Base-by-base conservation (phyloP, 2,113 vertebrate species). In the Calidris pugnax region DNA sequence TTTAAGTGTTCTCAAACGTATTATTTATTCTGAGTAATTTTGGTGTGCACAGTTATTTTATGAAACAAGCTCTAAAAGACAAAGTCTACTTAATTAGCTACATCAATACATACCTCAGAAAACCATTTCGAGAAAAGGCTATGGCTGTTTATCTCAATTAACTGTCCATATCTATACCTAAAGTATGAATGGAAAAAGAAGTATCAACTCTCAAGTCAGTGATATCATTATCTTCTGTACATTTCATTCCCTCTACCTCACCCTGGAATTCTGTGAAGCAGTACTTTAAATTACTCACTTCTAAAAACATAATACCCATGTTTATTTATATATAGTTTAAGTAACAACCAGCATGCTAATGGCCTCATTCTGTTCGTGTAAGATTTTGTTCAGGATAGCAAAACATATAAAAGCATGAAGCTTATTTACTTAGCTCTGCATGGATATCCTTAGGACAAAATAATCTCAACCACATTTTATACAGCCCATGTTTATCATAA, bases 91-190 rank as follows among this genome's bases (percentile, higher is more conserved):
- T 75, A 62, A 69, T 90, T 63, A 81, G 6, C 51, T 73, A 62
- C 4, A 73, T 60, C 51, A 87, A 91, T 66, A 97, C 98, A 93
- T 98, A 99, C 99, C 98, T 99, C 99, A 51, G 99, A 99, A 98
- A 99, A 99, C 99, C 99, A 99, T 90, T 99, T 99, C 57, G 99
- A 99, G 97, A 99, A 99, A 90, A 99, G 98, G 89, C 99, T 99
- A 95, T 99, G 99, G 97, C 99, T 99, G 97, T 99, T 99, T 89
- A 99, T 99, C 95, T 99, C 99, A 47, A 99, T 98, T 93, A 99
- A 98, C n/a, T 99, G 99, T 71, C 99, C 99, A 60, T 99, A 99
- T 1, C 97, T 98, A 96, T 99, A 99, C 97, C 99, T 99, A 63
- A 50, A 94, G 67, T 14, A 75, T 12, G 39, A 87, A 93, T 23